These are phyloP conservation scores for Morelia viridis DNA, from an alignment of 2,797 vertebrate genomes.

Conservation along the genomic window DNA sequence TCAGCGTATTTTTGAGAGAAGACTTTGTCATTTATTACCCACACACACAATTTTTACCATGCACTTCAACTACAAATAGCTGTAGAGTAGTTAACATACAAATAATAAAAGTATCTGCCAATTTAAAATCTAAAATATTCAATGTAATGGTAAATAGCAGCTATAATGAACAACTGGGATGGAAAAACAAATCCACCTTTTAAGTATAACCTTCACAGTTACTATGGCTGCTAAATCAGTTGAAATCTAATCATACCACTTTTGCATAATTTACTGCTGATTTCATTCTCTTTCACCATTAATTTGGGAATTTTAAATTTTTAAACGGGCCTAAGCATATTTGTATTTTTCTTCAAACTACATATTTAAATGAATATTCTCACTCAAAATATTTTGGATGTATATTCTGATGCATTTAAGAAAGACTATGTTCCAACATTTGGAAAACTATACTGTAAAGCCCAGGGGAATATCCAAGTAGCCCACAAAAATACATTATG, in stretches of 20 bases:
- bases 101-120: neutral
- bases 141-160: neutral
- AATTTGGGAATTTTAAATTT: neutral
- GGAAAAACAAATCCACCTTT: neutral
- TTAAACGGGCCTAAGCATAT: neutral
- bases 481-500: neutral
- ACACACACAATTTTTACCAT: neutral
- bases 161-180: neutral
- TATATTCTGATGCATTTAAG: neutral
- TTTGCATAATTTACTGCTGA: neutral
- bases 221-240: neutral
- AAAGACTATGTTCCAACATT: neutral
- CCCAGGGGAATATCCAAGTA: neutral
- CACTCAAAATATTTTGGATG: neutral
- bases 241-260: neutral
- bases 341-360: neutral
- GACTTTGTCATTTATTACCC: neutral
- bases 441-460: neutral
- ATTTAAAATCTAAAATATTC: neutral
- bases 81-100: neutral
- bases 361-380: neutral
- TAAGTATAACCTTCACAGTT: neutral
- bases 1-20: neutral
- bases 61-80: neutral
- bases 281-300: neutral